Evolutionary conservation across 2,797 vertebrate genomes (phyloP), one percentile per base, ranked within the genome.

Genomic region (Agapornis canus): DNA sequence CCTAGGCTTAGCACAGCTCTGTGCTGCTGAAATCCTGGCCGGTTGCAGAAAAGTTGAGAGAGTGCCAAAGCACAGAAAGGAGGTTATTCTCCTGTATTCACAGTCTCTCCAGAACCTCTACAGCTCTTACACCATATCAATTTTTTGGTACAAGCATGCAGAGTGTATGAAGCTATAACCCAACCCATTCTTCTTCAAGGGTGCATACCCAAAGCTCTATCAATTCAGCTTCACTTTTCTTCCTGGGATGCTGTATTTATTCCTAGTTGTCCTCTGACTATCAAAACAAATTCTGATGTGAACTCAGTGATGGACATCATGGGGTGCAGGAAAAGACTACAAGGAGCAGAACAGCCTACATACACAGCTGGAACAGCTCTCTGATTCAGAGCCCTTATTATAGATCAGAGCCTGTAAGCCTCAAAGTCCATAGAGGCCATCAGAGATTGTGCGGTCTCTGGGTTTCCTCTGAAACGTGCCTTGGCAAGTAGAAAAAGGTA

Each of bases 381-480:
- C 82, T 65, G 35, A 77, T 83, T 81, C 84, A 75, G 81, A 85
- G 49, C 12, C 61, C 31, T 88, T 72, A 19, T 86, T 86, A 59
- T 18, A 89, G 78, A 95, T 89, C 95, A 91, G 49, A 96, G 85
- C 31, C 77, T 10, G 4, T 57, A 78, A 71, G 68, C 88, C 83
- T 96, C 82, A 90, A 94, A 91, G 85, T 31, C 80, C 0, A 0
- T 88, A 69, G 26, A 76, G 85, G 81, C 35, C 73, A 31, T 51
- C 42, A 78, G 77, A 82, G 71, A 66, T 42, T 22, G 27, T 27
- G 19, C 11, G 1, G 37, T 48, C 64, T 86, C 83, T 90, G 51
- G 27, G 37, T 85, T 86, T 87, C 75, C 69, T 89, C 75, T 91
- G 64, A 89, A 93, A 85, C 39, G n/a, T 59, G 35, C 45, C 29